Conservation (phyloP, 2,888 invertebrate species). For the Hedya salicella region DNA sequence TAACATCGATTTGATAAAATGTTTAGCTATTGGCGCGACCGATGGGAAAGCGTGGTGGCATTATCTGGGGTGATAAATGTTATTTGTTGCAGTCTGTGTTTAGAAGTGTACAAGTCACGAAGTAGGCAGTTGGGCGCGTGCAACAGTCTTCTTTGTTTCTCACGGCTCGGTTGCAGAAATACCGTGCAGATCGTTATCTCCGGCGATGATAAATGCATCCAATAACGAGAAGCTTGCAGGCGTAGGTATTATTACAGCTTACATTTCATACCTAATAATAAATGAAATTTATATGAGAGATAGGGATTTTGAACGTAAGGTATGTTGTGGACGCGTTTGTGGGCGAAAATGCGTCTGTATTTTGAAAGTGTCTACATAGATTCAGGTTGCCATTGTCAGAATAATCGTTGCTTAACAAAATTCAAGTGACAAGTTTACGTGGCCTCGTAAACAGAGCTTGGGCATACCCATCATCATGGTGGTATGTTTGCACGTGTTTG, state of each 20-base stretch:
- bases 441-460: slow-evolving; percentile 50
- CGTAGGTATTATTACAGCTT: slow-evolving; percentile 39
- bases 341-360: slow-evolving; percentile 33
- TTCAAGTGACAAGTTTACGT: slow-evolving; percentile 39
- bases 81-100: slow-evolving; percentile 49
- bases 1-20: slow-evolving; percentile 28
- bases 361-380: slow-evolving; percentile 17
- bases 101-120: slow-evolving; percentile 67
- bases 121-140: slow-evolving; percentile 51
- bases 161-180: slow-evolving; percentile 75
- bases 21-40: slow-evolving; percentile 34
- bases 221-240: slow-evolving; percentile 50
- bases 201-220: slow-evolving; percentile 70
- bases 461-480: slow-evolving; percentile 55
- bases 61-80: slow-evolving; percentile 51
- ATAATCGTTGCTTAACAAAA: slow-evolving; percentile 2
- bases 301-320: slow-evolving; percentile 18
- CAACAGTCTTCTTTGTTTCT: slow-evolving; percentile 65
- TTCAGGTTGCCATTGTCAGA: neutral
- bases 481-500: slow-evolving; percentile 53
- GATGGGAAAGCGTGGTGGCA: slow-evolving; percentile 49
- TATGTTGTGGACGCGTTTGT: slow-evolving; percentile 30
- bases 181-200: slow-evolving; percentile 69
- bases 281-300: slow-evolving; percentile 35
- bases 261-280: slow-evolving; percentile 25